These are phyloP conservation scores for Cyprinodon tularosa DNA, from an alignment of 2,113 vertebrate genomes.

Conservation along the genomic window DNA sequence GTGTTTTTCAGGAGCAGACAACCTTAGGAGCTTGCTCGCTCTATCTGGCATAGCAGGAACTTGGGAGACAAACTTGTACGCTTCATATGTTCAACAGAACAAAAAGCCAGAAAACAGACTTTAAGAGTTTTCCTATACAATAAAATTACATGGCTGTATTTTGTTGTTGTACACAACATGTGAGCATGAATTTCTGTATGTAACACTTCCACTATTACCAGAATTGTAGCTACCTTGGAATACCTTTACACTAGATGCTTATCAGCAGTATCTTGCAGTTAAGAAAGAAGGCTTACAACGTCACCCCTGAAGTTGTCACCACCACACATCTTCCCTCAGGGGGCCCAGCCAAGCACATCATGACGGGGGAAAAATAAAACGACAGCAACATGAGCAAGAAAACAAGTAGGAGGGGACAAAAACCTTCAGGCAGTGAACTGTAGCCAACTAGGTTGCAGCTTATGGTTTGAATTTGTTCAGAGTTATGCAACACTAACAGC, in stretches of 20 bases:
- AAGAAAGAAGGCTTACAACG: constrained; percentile 45
- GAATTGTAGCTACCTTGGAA: constrained; percentile 15
- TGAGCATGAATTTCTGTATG: background rate
- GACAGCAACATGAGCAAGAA: constrained; percentile 29
- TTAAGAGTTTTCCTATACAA: background rate
- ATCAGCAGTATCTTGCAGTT: constrained; percentile 36
- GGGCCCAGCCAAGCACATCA: constrained; percentile 53
- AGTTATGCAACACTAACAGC: constrained; percentile 43
- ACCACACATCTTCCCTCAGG: constrained; percentile 47
- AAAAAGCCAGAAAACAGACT: background rate
- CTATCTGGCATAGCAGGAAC: background rate
- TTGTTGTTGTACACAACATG: too few species aligned
- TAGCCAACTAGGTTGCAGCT: constrained; percentile 42
- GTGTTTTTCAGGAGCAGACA: background rate
- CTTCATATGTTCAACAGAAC: background rate
- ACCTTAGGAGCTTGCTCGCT: background rate
- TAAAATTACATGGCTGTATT: too few species aligned
- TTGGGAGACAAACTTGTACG: background rate
- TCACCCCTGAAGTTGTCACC: constrained; percentile 66
- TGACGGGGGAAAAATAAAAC: constrained; percentile 26
- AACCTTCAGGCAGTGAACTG: constrained; percentile 51
- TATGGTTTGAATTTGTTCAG: constrained; percentile 49
- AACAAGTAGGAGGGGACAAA: constrained; percentile 29
- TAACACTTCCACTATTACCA: constrained; percentile 14
- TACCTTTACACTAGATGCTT: constrained; percentile 35